Percentiles rank a stretch among this genome's conserved stretches.
phyloP scores from a whole-genome alignment of 1,140 invertebrate genomes.

The Acromyrmex charruanus region DNA sequence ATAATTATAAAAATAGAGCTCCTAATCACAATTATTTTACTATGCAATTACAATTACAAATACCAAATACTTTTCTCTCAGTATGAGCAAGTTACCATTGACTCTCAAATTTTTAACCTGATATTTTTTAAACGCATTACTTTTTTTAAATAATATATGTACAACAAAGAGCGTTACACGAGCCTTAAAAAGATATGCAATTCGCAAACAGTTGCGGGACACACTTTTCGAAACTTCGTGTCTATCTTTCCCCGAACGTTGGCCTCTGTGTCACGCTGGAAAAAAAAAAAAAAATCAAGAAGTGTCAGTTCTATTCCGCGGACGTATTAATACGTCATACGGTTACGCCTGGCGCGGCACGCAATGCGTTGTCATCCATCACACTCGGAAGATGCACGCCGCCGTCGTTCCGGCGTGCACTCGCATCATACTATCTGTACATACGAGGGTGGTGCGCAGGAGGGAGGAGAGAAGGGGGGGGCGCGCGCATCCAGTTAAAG shows the following conservation, averaged over 20 bases:
- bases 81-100: too few relatives aligned
- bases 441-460: neutral
- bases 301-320: constrained; percentile 35
- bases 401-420: constrained; percentile 46
- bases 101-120: neutral
- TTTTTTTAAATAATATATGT: neutral
- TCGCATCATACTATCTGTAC: constrained; percentile 14
- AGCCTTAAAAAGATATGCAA: neutral
- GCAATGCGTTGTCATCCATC: constrained; percentile 65
- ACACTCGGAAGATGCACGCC: constrained; percentile 49
- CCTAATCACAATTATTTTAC: too few relatives aligned
- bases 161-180: neutral
- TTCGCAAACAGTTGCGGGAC: neutral
- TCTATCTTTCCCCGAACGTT: neutral
- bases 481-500: constrained; percentile 64
- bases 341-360: constrained; percentile 23
- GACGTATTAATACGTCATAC: constrained; percentile 58
- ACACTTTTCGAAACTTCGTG: neutral
- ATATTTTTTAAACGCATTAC: neutral
- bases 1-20: too few relatives aligned
- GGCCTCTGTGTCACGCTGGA: neutral
- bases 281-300: constrained; percentile 27
- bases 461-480: neutral
- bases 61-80: too few relatives aligned
- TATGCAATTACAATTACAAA: too few relatives aligned